Evolutionary conservation across 1,140 invertebrate species (phyloP).

Genomic region (Cylas formicarius): DNA sequence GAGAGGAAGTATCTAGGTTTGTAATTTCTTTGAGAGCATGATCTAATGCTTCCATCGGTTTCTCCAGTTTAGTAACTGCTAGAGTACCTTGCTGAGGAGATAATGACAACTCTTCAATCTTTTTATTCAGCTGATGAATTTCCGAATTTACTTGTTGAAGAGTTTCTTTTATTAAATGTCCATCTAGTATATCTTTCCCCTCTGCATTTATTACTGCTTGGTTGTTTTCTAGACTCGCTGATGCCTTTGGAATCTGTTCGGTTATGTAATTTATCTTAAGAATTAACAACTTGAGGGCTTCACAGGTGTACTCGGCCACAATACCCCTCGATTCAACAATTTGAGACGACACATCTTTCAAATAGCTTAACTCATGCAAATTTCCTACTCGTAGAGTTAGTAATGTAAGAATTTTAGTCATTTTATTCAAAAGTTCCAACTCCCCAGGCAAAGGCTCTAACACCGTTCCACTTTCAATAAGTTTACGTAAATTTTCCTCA

Average conservation of each 20-base stretch:
- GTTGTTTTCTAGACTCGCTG: constrained; percentile 3
- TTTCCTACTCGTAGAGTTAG: too few species aligned
- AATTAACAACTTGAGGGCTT: constrained; percentile 24
- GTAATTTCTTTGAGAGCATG: constrained; percentile 1
- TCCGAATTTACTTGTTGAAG: too few species aligned
- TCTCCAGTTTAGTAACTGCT: constrained; percentile 1
- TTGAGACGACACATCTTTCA: too few species aligned
- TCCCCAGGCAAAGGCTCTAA: too few species aligned
- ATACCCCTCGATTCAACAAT: too few species aligned
- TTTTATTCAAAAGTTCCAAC: too few species aligned
- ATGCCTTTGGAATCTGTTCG: neutral
- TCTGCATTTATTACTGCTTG: constrained; percentile 1
- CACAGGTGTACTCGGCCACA: constrained; percentile 20
- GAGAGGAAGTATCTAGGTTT: neutral
- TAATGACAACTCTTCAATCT: constrained; percentile 12
- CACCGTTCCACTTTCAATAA: too few species aligned
- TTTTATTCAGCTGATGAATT: constrained; percentile 9
- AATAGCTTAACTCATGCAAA: too few species aligned
- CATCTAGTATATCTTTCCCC: too few species aligned
- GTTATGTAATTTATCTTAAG: constrained; percentile 21
- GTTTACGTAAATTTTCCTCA: constrained; percentile 16
- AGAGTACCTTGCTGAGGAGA: constrained; percentile 22
- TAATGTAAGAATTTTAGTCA: too few species aligned
- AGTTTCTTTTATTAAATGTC: too few species aligned
- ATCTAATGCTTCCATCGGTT: constrained; percentile 3